A percentile compares a stretch with the other conserved stretches of the same genome.
Evolutionary conservation across 2,113 vertebrate genomes (phyloP).

Genomic region (Felis chaus): DNA sequence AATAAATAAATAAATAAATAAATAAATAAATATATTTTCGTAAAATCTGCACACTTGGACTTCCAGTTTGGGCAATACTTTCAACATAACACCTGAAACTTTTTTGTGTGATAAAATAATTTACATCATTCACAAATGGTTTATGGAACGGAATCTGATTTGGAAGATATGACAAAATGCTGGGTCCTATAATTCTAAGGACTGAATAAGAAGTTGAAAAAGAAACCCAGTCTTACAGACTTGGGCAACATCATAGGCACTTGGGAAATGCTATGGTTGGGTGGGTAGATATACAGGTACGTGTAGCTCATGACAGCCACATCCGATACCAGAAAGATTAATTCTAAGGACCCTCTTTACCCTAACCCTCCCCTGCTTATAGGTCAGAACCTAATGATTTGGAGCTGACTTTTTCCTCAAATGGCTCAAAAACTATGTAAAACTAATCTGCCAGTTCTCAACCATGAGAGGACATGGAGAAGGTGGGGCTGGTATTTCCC

Average conservation of each 20-base stretch:
- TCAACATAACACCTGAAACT: not conserved
- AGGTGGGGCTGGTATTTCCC: not conserved
- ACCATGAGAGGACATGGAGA: not conserved
- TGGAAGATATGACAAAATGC: not conserved
- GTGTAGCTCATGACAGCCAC: not conserved
- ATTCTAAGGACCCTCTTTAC: not conserved
- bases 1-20: too few species aligned
- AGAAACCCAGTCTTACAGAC: not conserved
- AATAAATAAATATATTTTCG: not conserved
- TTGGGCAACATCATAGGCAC: not conserved
- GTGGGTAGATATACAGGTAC: too few species aligned
- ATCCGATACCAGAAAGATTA: not conserved
- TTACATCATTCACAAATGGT: not conserved
- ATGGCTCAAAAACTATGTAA: not conserved
- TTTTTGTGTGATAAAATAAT: not conserved
- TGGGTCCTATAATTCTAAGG: not conserved
- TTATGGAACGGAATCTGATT: not conserved
- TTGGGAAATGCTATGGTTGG: not conserved
- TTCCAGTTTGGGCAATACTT: too few species aligned
- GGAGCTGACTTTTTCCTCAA: not conserved
- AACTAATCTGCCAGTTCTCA: not conserved
- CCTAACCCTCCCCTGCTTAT: not conserved
- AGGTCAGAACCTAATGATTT: not conserved
- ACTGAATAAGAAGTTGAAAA: not conserved
- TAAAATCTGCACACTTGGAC: not conserved